These are phyloP conservation scores for Coelopa frigida DNA, from an alignment of 1,140 invertebrate species.

Conservation along the genomic window DNA sequence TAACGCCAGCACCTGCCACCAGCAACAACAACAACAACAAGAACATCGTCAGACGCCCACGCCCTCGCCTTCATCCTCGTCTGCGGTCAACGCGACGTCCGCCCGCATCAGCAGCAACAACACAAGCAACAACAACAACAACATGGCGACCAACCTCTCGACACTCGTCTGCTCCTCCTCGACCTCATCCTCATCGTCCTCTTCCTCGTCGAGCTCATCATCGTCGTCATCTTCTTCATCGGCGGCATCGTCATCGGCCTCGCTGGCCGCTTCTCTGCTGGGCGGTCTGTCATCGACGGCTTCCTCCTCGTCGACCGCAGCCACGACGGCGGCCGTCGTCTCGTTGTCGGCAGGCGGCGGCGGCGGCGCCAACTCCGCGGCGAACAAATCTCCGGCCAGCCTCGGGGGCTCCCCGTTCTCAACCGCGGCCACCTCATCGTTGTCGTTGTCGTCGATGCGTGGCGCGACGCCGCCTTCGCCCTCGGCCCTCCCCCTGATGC, in stretches of 20 bases:
- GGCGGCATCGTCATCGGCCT: conserved; percentile 19
- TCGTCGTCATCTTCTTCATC: conserved; percentile 18
- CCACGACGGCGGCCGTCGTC: too few relatives aligned
- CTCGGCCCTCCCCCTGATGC: conserved; percentile 9
- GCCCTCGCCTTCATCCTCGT: too few relatives aligned
- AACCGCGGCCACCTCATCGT: background rate
- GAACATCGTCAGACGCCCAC: too few relatives aligned
- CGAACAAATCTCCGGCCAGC: conserved; percentile 24
- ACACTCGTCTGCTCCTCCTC: too few relatives aligned
- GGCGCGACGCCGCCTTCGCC: conserved; percentile 10
- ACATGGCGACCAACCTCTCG: too few relatives aligned
- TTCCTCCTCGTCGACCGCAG: conserved; percentile 36
- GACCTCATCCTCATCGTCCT: conserved; percentile 8
- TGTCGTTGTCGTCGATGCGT: background rate
- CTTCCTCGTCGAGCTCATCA: background rate
- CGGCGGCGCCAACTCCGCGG: conserved; percentile 42
- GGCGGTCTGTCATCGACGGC: conserved; percentile 33
- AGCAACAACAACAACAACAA: conserved; percentile 16
- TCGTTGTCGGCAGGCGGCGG: too few relatives aligned
- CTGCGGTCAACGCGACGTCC: conserved; percentile 14
- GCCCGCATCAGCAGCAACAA: conserved; percentile 16
- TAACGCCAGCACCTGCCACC: conserved; percentile 2
- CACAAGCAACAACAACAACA: too few relatives aligned
- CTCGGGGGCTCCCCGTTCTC: conserved; percentile 7
- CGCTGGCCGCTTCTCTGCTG: conserved; percentile 35